phyloP scores from a whole-genome alignment of 1,140 invertebrate species.

The Hypsibius dujardini region DNA sequence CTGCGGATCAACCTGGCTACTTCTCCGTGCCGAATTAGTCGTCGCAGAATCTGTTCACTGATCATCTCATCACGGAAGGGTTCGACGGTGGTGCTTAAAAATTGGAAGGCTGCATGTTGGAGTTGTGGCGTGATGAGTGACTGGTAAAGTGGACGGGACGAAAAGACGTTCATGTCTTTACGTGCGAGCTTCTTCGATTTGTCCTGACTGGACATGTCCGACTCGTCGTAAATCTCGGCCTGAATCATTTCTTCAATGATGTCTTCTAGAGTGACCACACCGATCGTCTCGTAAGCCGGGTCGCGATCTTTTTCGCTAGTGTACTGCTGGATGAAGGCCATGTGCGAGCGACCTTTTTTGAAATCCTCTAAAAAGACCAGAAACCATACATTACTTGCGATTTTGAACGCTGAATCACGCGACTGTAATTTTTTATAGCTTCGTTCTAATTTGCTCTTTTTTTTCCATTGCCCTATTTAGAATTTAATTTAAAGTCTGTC shows the following conservation, averaged over 20 bases:
- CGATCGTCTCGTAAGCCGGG: slow-evolving; percentile 69
- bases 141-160: no score
- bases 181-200: slow-evolving; percentile 48
- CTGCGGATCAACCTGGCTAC: slow-evolving; percentile 63
- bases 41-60: slow-evolving; percentile 50
- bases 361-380: no score
- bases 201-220: slow-evolving; percentile 41
- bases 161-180: no score
- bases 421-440: no score
- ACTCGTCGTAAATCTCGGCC: slow-evolving; percentile 80
- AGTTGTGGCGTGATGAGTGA: no score
- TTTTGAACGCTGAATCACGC: neutral
- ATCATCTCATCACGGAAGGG: no score
- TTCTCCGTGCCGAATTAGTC: slow-evolving; percentile 73
- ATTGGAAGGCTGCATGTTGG: no score
- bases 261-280: slow-evolving; percentile 81
- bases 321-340: slow-evolving; percentile 76
- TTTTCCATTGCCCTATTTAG: no score
- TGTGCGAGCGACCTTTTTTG: slow-evolving; percentile 40
- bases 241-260: slow-evolving; percentile 87
- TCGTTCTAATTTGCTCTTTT: no score
- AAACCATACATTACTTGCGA: no score
- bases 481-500: no score
- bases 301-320: slow-evolving; percentile 61
- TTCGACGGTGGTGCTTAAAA: no score